Evolutionary conservation across 2,113 vertebrate species (phyloP), one percentile per base, ranked within the genome.

Genomic region (Bubo scandiacus): DNA sequence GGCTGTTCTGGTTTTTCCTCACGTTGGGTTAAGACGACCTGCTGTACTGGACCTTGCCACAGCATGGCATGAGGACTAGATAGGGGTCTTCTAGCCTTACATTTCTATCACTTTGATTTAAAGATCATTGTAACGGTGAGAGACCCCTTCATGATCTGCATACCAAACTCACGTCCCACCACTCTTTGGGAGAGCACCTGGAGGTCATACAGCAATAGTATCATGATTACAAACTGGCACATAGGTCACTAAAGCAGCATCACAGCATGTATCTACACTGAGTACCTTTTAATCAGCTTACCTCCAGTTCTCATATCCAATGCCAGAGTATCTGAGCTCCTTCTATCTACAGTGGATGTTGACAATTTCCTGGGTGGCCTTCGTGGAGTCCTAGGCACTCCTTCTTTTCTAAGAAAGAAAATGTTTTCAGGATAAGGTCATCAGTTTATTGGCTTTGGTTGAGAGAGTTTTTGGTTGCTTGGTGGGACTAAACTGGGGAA

Each of bases 281-380:
- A 10, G 8, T 47, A 27, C 20, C 55, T 71, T 85, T 62, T 30
- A 47, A 52, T n/a, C 84, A 55, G 25, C 49, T 52, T 17, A 5
- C 19, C 30, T 83, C 12, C 19, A 10, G 5, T 17, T 90, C 79
- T 77, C 22, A 17, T 15, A 15, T 6, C 22, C 12, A 19, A 0
- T 30, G 43, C 21, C 57, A 79, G 52, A n/a, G n/a, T 27, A 12
- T 29, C 81, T 54, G 34, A 85, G 27, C 27, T 85, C 27, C 43
- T 90, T 51, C 49, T 38, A 4, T 0, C 0, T 20, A 9, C 1
- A 1, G 2, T 25, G 12, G 26, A 40, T 62, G 55, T 36, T 54
- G 58, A 32, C 47, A 40, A 61, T 26, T 34, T 90, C 12, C 36
- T 40, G 45, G 13, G 10, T 51, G 52, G 58, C 22, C 22, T 74